A percentile compares a stretch with the other conserved stretches of the same genome.
phyloP scores from a whole-genome alignment of 2,797 vertebrate genomes.

The Thalassophryne amazonica region DNA sequence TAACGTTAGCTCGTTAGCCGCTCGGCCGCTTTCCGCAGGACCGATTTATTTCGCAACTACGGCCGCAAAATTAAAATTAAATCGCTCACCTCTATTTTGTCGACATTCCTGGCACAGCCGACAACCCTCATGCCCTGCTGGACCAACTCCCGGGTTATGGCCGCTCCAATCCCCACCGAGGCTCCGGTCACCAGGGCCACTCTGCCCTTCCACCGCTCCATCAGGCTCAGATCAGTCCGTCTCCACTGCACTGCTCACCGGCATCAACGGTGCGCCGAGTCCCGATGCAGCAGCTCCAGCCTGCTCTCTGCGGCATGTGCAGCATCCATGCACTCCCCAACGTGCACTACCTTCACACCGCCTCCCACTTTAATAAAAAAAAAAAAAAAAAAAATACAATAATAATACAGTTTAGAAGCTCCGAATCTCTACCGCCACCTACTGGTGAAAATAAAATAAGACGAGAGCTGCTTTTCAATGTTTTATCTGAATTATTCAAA shows the following conservation, averaged over 20 bases:
- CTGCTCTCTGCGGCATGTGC: constrained; percentile 16
- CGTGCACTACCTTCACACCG: constrained; percentile 64
- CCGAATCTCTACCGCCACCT: constrained; percentile 34
- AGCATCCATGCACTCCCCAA: constrained; percentile 64
- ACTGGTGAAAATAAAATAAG: constrained; percentile 2
- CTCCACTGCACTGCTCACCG: constrained; percentile 21
- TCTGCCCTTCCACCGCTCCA: constrained; percentile 93
- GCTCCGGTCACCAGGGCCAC: constrained; percentile 94
- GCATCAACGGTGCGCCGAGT: too few relatives aligned
- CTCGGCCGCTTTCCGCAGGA: not conserved
- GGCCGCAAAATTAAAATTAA: not conserved
- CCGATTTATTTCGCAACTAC: not conserved
- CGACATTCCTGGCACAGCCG: constrained; percentile 89
- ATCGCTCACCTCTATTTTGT: constrained; percentile 88
- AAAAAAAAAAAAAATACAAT: too few relatives aligned
- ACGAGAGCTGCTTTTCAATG: fast-evolving
- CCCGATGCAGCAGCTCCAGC: constrained; percentile 25
- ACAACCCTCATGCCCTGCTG: constrained; percentile 93
- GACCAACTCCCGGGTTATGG: constrained; percentile 89
- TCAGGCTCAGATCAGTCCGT: too few relatives aligned
- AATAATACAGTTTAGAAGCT: too few relatives aligned
- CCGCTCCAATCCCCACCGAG: constrained; percentile 92
- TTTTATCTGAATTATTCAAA: not conserved
- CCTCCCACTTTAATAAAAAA: constrained; percentile 66
- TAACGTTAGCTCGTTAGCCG: constrained; percentile 48